phyloP scores from a whole-genome alignment of 2,113 vertebrate genomes.

The Xyrauchen texanus region DNA sequence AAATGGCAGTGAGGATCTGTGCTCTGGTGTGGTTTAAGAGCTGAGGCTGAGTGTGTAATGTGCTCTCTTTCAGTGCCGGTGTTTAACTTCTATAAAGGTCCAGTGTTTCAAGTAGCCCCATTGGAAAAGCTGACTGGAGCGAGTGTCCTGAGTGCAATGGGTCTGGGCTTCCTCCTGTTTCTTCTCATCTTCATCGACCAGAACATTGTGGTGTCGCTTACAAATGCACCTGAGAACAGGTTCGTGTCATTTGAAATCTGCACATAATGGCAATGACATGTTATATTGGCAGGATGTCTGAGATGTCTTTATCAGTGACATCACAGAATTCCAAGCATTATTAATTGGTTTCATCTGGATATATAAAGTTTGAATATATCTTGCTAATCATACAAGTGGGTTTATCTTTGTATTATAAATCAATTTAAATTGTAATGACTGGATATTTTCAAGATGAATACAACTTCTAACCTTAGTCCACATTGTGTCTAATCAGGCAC shows the following conservation, averaged over 20 bases:
- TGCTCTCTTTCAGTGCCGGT: constrained; percentile 81
- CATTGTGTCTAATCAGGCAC: constrained; percentile 3
- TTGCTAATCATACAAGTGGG: too few relatives aligned
- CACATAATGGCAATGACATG: background rate
- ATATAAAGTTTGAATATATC: too few relatives aligned
- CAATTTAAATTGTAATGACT: too few relatives aligned
- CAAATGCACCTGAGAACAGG: constrained; percentile 95
- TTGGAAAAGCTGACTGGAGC: constrained; percentile 82
- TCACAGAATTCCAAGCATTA: too few relatives aligned
- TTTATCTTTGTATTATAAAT: too few relatives aligned
- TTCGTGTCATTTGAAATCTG: constrained; percentile 55
- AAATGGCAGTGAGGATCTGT: background rate
- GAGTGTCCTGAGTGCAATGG: constrained; percentile 88
- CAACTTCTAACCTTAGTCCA: background rate
- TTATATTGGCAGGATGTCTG: too few relatives aligned
- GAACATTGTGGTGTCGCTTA: constrained; percentile 92
- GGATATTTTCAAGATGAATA: too few relatives aligned
- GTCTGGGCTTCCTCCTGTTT: constrained; percentile 92
- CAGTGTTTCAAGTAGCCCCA: constrained; percentile 84
- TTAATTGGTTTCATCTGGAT: too few relatives aligned
- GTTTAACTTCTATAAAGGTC: constrained; percentile 86
- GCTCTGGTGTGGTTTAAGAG: background rate
- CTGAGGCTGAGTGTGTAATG: background rate
- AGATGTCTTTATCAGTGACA: too few relatives aligned
- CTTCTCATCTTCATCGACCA: constrained; percentile 98